Percentiles rank a stretch among this genome's conserved stretches.
phyloP scores from a whole-genome alignment of 2,113 vertebrate genomes.

The Apodemus speciosus region DNA sequence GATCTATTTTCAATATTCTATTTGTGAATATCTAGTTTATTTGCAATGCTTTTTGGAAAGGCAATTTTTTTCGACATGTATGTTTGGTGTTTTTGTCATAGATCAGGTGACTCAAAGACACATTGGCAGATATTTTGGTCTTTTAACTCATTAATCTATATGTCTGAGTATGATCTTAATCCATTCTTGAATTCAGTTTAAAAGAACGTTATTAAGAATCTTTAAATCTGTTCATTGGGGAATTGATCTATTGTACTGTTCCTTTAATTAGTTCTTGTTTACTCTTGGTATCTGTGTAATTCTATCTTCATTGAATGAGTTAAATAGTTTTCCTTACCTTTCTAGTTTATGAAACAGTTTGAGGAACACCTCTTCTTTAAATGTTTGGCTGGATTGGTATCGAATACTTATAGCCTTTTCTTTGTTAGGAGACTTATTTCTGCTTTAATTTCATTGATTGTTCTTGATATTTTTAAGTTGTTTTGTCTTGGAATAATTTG shows the following conservation, averaged over 20 bases:
- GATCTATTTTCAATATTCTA: background rate
- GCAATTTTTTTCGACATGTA: background rate
- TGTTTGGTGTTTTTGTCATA: background rate
- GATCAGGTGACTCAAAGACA: background rate
- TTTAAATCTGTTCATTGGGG: background rate
- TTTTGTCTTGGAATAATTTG: background rate
- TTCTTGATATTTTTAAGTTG: background rate
- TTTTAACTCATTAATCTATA: background rate
- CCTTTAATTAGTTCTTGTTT: background rate
- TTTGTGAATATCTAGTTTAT: background rate
- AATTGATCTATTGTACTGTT: background rate
- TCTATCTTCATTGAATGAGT: background rate
- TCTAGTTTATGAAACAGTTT: background rate
- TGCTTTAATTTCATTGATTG: background rate
- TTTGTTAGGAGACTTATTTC: background rate
- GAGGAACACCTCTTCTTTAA: background rate
- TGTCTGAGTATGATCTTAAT: background rate
- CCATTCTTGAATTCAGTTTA: background rate
- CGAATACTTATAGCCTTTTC: background rate
- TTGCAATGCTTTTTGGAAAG: background rate
- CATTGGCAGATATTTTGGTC: background rate
- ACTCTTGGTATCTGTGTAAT: background rate
- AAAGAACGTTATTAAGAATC: background rate
- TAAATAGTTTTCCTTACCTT: background rate
- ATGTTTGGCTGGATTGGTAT: background rate